Evolutionary conservation across 2,113 vertebrate genomes (phyloP), one percentile per base, ranked within the genome.

Genomic region (Phalacrocorax pelagicus): DNA sequence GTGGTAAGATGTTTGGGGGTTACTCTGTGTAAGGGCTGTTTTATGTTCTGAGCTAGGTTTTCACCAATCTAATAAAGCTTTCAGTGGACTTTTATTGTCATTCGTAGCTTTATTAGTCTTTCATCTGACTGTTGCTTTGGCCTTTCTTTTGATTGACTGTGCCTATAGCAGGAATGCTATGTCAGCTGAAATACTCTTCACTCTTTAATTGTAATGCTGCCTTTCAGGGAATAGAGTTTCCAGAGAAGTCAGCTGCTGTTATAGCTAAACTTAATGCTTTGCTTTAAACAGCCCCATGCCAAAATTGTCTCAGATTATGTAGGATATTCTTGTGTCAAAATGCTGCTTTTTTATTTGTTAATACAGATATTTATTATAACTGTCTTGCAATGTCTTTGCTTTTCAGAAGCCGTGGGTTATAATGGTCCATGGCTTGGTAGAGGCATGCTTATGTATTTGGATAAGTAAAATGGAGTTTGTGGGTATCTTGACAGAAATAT

Each of bases 91-190:
- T 96, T 95, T 96, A 96, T 91, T 96, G 92, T 96, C 92, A 92
- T 90, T 92, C 15, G 14, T 92, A 69, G 94, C 91, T 97, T 96
- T 97, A 96, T 97, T 97, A 95, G 94, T 88, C 90, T 94, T 96
- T 96, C 90, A 96, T 97, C 93, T 96, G 89, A 91, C 94, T 95
- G 84, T 91, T 95, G 87, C 84, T 96, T 96, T 97, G 96, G 95
- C 84, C 91, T 96, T 95, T 97, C 71, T 42, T 52, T 94, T 96
- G 96, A 96, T 92, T 95, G 91, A 95, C 92, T 97, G 91, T 80
- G 91, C 86, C 91, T 89, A 42, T 92, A 94, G 81, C 88, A 91
- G 66, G 74, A 97, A 87, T 92, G 92, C 94, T 84, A 69, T 79
- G 94, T 94, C 88, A 96, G 95, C 97, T 95, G 85, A 97, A 97